Conservation (phyloP, 2,113 vertebrate species). For the Pseudorasbora parva region DNA sequence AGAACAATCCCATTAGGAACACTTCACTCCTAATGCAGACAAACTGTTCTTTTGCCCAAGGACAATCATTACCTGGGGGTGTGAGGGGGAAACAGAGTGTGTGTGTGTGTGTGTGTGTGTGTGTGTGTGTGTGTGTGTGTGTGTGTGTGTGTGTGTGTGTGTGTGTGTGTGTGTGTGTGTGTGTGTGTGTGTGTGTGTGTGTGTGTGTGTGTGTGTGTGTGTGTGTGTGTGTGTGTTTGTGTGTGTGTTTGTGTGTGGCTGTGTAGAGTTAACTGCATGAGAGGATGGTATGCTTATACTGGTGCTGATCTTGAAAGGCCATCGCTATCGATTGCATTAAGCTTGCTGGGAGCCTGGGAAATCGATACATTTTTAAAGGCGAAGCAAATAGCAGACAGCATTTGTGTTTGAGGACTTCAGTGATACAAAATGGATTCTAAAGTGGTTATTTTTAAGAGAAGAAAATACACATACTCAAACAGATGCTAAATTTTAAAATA, state of each 20-base stretch:
- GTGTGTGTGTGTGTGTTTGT: constrained; percentile 30
- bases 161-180: constrained; percentile 20
- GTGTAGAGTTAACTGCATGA: constrained; percentile 59
- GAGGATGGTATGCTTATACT: constrained; percentile 75
- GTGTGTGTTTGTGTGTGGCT: constrained; percentile 13
- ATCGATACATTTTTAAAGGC: constrained; percentile 82
- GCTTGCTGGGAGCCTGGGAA: constrained; percentile 75
- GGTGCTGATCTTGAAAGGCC: constrained; percentile 80
- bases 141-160: neutral
- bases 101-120: neutral
- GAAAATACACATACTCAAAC: neutral
- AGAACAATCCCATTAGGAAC: constrained; percentile 67
- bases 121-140: too few species aligned
- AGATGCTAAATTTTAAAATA: neutral
- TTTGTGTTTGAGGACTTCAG: constrained; percentile 68
- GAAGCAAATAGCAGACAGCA: constrained; percentile 69
- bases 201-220: constrained; percentile 12
- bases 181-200: neutral
- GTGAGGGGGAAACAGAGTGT: neutral
- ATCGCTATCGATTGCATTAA: constrained; percentile 77
- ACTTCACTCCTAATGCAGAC: constrained; percentile 70
- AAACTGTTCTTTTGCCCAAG: constrained; percentile 73
- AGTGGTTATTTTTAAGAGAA: constrained; percentile 58
- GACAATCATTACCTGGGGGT: constrained; percentile 76
- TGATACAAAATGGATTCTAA: constrained; percentile 65